phyloP scores from a whole-genome alignment of 2,888 invertebrate species.

The Escarpia spicata region DNA sequence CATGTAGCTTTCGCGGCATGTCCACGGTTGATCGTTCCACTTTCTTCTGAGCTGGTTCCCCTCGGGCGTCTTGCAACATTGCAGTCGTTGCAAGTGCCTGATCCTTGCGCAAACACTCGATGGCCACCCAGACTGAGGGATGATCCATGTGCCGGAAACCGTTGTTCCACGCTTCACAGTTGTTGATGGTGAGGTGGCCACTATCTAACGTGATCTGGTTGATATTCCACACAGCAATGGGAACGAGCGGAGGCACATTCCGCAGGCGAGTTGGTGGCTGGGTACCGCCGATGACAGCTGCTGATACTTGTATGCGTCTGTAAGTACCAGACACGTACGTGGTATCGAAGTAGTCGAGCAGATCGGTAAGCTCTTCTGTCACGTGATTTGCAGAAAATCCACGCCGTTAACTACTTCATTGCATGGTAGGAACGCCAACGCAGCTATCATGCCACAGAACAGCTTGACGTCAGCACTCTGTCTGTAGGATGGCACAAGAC shows the following conservation, averaged over 20 bases:
- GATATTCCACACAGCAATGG: neutral
- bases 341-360: neutral
- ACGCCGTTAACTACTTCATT: neutral
- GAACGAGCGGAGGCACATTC: no score
- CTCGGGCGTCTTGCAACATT: neutral
- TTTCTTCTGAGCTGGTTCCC: neutral
- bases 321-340: neutral
- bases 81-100: neutral
- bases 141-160: neutral
- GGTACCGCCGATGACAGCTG: neutral
- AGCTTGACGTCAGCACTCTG: neutral
- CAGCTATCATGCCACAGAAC: neutral
- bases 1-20: neutral
- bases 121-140: conserved; percentile 20
- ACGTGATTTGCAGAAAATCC: neutral
- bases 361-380: neutral
- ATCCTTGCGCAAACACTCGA: conserved; percentile 14
- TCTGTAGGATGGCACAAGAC: neutral
- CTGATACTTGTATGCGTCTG: neutral
- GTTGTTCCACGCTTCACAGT: neutral
- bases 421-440: neutral
- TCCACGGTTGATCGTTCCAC: neutral
- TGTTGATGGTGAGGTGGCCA: neutral
- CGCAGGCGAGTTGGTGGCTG: neutral
- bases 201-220: neutral